Base-by-base conservation (phyloP, 1,140 invertebrate genomes). In the Solen grandis region DNA sequence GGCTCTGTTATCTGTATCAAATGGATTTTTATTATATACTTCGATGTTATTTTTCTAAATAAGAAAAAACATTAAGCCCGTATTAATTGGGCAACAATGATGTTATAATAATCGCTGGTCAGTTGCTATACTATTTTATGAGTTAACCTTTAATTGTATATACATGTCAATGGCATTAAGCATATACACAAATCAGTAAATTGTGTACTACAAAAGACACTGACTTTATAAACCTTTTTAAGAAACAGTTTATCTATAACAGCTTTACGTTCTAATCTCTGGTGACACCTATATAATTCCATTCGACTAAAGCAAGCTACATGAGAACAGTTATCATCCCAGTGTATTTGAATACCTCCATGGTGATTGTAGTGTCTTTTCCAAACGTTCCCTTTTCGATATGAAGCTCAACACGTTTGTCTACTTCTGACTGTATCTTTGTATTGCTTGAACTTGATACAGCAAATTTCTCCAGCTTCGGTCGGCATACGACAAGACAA, bases 1-100 rank as follows among this genome's bases (percentile, higher is more conserved):
- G 59, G 13, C 19, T 74, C 33, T n/a, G 70, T 74, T 38, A 74
- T 74, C 70, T 73, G n/a, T n/a, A n/a, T n/a, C n/a, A n/a, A n/a
- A n/a, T n/a, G n/a, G n/a, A 46, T 10, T 46, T 46, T 46, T 46
- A 46, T 10, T 46, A 46, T 10, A 46, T 46, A 46, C 19, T 46
- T 46, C 19, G 19, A 46, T 19, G 19, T 46, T 46, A 10, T 46
- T 46, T 46, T 10, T 46, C 41, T 46, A 10, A 10, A 46, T 46
- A n/a, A n/a, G n/a, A n/a, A n/a, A n/a, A n/a, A n/a, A n/a, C n/a
- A n/a, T n/a, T n/a, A n/a, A n/a, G n/a, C n/a, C n/a, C n/a, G n/a
- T n/a, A n/a, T n/a, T n/a, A n/a, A n/a, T n/a, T n/a, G n/a, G n/a
- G n/a, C n/a, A n/a, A n/a, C n/a, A 10, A 46, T 46, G 41, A 8